Evolutionary conservation across 2,113 vertebrate genomes (phyloP).

Genomic region (Aleadryas rufinucha): DNA sequence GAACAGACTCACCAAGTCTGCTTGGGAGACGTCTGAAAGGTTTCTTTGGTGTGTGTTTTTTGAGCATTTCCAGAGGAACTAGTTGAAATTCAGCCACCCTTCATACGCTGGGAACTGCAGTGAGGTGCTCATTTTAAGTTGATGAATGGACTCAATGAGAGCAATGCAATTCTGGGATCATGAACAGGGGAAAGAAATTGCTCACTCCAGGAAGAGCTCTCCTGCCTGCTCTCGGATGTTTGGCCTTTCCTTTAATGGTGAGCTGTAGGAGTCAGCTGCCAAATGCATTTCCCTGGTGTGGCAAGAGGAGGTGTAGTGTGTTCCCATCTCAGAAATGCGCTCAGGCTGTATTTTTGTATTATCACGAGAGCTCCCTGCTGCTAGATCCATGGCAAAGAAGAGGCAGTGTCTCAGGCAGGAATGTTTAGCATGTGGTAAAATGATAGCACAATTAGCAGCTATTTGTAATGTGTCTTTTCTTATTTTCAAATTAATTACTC

Average conservation of each 20-base stretch:
- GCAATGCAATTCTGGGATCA: rapidly evolving
- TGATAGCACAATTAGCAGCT: neutral
- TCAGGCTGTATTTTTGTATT: neutral
- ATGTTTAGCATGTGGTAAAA: neutral
- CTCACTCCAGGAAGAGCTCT: neutral
- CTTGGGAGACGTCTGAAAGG: neutral
- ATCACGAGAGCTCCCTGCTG: neutral
- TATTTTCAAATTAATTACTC: neutral
- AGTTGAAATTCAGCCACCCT: neutral
- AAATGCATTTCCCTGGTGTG: neutral
- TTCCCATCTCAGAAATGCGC: neutral
- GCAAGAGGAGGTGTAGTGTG: neutral
- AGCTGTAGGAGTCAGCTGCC: neutral
- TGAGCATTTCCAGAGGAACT: neutral
- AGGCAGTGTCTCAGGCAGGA: neutral
- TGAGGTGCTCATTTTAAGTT: neutral
- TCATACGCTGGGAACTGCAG: neutral
- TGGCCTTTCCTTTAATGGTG: neutral
- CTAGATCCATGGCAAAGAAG: neutral
- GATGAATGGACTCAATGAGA: neutral
- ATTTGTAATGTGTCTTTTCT: neutral
- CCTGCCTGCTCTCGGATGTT: neutral
- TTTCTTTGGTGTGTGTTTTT: neutral
- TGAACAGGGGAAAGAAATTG: neutral
- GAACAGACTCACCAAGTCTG: neutral